These are phyloP conservation scores for Garra rufa DNA, from an alignment of 2,113 vertebrate genomes.

Conservation along the genomic window DNA sequence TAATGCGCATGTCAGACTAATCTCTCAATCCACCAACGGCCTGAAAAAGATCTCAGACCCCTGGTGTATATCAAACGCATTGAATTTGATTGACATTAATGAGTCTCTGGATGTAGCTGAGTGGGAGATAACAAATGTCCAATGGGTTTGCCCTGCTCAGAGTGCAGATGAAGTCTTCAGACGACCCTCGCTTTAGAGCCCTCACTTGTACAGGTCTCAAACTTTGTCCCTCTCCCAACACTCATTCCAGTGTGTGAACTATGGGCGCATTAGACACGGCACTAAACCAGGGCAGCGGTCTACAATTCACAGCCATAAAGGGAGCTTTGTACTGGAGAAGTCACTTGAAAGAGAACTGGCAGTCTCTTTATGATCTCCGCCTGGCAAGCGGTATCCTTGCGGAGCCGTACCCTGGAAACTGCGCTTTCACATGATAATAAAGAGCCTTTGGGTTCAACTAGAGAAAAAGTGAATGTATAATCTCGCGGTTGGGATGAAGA, in stretches of 20 bases:
- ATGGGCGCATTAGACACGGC: slow-evolving; percentile 80
- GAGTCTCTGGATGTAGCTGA: slow-evolving; percentile 56
- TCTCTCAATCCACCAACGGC: background rate
- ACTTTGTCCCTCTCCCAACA: slow-evolving; percentile 78
- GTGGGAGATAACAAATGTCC: slow-evolving; percentile 54
- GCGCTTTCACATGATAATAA: slow-evolving; percentile 76
- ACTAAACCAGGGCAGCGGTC: slow-evolving; percentile 78
- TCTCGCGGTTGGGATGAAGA: background rate
- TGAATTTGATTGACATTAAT: slow-evolving; percentile 53
- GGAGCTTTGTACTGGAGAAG: slow-evolving; percentile 78
- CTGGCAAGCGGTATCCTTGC: slow-evolving; percentile 72
- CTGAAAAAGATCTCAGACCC: background rate
- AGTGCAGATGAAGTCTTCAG: slow-evolving; percentile 74
- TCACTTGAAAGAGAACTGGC: slow-evolving; percentile 82
- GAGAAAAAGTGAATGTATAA: slow-evolving; percentile 55
- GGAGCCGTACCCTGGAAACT: slow-evolving; percentile 69
- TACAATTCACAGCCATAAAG: slow-evolving; percentile 78
- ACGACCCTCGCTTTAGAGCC: slow-evolving; percentile 71
- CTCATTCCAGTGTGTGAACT: slow-evolving; percentile 70
- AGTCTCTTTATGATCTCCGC: slow-evolving; percentile 75
- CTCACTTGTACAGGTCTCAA: slow-evolving; percentile 81
- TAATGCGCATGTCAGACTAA: background rate
- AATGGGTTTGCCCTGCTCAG: slow-evolving; percentile 60
- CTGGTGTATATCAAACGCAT: background rate
- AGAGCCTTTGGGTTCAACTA: slow-evolving; percentile 50